Percentiles rank a stretch among this genome's conserved stretches.
phyloP scores from a whole-genome alignment of 2,113 vertebrate species.

The Cheirogaleus medius region DNA sequence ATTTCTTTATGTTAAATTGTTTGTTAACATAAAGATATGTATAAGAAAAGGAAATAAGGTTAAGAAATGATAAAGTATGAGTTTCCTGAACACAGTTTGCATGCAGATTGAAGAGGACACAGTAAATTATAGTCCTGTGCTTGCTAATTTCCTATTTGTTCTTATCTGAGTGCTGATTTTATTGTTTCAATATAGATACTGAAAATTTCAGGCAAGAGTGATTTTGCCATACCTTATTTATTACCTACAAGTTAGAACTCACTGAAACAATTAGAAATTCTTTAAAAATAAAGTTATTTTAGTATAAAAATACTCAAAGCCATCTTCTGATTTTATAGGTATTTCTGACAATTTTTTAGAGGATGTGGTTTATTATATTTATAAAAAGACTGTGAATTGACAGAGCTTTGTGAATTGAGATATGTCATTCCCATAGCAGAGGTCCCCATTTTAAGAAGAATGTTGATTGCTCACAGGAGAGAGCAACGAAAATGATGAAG shows the following conservation, averaged over 20 bases:
- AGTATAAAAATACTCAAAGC: not conserved
- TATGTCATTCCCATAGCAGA: not conserved
- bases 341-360: not conserved
- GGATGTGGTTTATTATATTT: not conserved
- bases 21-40: not conserved
- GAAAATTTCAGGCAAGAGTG: not conserved
- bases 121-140: not conserved
- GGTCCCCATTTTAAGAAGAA: slow-evolving; percentile 10
- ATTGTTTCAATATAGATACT: not conserved
- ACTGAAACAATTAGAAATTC: not conserved
- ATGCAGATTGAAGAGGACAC: not conserved
- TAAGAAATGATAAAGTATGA: not conserved
- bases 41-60: not conserved
- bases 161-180: not conserved
- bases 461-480: slow-evolving; percentile 17
- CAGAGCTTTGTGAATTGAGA: not conserved
- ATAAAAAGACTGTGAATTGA: not conserved
- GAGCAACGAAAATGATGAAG: slow-evolving; percentile 7
- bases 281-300: not conserved
- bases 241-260: not conserved
- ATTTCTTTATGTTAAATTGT: not conserved
- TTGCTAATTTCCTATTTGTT: not conserved
- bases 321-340: not conserved
- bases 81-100: not conserved
- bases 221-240: not conserved